Evolutionary conservation across 2,113 vertebrate genomes (phyloP).

Genomic region (Oncorhynchus nerka): DNA sequence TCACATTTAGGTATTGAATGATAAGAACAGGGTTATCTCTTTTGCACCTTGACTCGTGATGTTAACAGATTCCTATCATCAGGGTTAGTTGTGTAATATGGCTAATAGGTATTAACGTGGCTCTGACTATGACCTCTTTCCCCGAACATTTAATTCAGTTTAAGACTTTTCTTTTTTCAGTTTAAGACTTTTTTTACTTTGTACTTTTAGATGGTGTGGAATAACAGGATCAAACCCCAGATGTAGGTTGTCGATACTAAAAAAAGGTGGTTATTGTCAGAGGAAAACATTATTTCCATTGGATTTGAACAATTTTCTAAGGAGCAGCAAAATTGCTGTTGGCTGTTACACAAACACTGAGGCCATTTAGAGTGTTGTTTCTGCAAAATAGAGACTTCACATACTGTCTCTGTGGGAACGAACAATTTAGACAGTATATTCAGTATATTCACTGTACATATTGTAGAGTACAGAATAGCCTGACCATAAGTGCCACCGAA

Average conservation of each 20-base stretch:
- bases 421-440: neutral
- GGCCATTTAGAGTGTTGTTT: conserved; percentile 1
- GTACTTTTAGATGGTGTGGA: conserved; percentile 36
- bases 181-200: conserved; percentile 1
- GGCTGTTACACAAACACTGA: neutral
- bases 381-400: neutral
- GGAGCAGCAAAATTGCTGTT: conserved; percentile 14
- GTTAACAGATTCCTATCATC: no score
- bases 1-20: no score
- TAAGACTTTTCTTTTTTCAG: neutral
- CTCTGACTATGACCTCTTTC: conserved; percentile 13
- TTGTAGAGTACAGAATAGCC: neutral
- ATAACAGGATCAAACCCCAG: conserved; percentile 49
- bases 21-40: no score
- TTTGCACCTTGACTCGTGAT: no score
- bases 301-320: conserved; percentile 24
- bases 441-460: neutral
- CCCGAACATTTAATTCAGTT: neutral
- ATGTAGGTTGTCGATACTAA: conserved; percentile 49
- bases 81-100: no score
- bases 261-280: conserved; percentile 43
- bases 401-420: neutral
- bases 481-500: neutral
- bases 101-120: no score
- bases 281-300: conserved; percentile 37